Percentiles rank a stretch among this genome's conserved stretches.
phyloP scores from a whole-genome alignment of 2,888 invertebrate species.

The Melieria omissa region DNA sequence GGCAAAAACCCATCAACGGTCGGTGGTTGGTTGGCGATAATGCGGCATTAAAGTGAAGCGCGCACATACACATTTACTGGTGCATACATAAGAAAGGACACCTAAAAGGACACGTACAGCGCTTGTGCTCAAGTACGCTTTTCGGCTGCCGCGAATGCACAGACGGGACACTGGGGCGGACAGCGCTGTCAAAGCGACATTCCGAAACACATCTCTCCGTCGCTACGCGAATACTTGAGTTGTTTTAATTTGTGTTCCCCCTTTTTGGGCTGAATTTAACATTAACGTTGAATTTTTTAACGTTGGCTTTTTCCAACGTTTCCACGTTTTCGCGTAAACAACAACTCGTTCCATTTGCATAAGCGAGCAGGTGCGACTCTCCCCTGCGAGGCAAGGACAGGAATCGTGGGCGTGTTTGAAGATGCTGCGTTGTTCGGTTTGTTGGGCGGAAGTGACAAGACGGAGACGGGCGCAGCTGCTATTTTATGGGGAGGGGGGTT shows the following conservation, averaged over 20 bases:
- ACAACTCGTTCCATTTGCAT: constrained; percentile 38
- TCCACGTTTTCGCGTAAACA: constrained; percentile 9
- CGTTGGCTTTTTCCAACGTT: not conserved
- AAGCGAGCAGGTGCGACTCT: not conserved
- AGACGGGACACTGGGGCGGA: no score
- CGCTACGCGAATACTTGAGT: not conserved
- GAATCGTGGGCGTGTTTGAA: no score
- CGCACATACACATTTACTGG: not conserved
- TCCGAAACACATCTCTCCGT: not conserved
- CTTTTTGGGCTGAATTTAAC: not conserved
- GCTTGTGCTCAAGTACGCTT: no score
- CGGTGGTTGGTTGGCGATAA: not conserved
- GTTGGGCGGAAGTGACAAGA: no score
- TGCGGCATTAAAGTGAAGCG: constrained; percentile 2
- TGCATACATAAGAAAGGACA: no score
- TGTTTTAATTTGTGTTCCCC: constrained; percentile 8
- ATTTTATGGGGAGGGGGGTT: no score
- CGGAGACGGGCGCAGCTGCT: no score
- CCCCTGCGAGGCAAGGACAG: no score
- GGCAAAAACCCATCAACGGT: not conserved
- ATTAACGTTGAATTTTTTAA: no score
- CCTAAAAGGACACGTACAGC: no score
- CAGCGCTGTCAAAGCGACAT: not conserved
- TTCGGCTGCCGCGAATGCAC: no score
- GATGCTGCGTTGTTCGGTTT: no score